Percentiles rank a stretch among this genome's conserved stretches.
phyloP scores from a whole-genome alignment of 2,888 invertebrate species.

The Hypsopygia costalis region DNA sequence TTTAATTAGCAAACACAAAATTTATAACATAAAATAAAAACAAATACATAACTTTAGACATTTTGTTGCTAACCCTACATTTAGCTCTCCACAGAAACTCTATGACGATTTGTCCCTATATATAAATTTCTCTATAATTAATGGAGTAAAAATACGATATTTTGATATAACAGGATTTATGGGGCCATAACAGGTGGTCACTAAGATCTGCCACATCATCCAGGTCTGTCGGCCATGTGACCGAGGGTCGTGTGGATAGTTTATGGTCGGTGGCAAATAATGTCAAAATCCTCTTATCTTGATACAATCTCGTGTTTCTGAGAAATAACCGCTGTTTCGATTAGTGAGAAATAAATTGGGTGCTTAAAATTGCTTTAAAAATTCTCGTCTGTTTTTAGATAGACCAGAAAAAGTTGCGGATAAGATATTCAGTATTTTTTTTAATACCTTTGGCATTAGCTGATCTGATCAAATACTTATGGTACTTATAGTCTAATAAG shows the following conservation, averaged over 20 bases:
- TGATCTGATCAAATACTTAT: too few relatives aligned
- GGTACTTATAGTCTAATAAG: too few relatives aligned
- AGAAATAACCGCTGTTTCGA: too few relatives aligned
- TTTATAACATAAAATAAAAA: too few relatives aligned
- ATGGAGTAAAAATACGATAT: slow-evolving; percentile 58
- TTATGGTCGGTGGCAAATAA: slow-evolving; percentile 10
- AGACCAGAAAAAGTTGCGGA: too few relatives aligned
- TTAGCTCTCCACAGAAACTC: slow-evolving; percentile 34
- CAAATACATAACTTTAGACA: slow-evolving; percentile 25
- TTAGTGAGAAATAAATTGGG: too few relatives aligned
- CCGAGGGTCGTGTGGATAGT: background rate
- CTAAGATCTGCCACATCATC: slow-evolving; percentile 41
- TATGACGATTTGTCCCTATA: slow-evolving; percentile 58
- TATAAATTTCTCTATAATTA: slow-evolving; percentile 74
- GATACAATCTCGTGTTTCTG: too few relatives aligned
- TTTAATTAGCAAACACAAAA: too few relatives aligned
- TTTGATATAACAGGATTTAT: slow-evolving; percentile 66
- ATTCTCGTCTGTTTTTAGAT: too few relatives aligned
- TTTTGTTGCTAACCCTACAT: slow-evolving; percentile 35
- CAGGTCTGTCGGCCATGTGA: slow-evolving; percentile 28
- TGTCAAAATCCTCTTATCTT: slow-evolving; percentile 4
- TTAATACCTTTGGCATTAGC: too few relatives aligned
- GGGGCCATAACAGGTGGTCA: slow-evolving; percentile 68
- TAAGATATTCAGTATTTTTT: too few relatives aligned
- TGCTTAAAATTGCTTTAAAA: too few relatives aligned